Base-by-base conservation (phyloP, 2,888 invertebrate genomes). In the Camptogramma bilineatum region DNA sequence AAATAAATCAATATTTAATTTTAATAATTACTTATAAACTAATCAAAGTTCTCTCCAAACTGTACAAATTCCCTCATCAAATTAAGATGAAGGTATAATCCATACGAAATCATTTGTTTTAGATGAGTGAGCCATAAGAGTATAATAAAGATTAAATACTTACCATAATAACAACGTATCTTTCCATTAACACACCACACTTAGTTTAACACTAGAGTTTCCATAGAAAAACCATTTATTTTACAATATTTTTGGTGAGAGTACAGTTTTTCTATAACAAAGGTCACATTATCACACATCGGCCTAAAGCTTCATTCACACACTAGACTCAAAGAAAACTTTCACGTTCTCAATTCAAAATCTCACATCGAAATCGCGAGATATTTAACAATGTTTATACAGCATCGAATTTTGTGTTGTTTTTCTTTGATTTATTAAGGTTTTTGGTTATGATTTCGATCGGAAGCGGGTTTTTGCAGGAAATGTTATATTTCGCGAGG, bases 281-380 rank as follows among this genome's bases (percentile, higher is more conserved):
- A 81, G 75, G 79, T 83, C 78, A 76, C 77, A 73, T 74, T 75
- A 76, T 74, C 77, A 80, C 81, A 76, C 78, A 66, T 71, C 69
- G 73, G 66, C 67, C 65, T 60, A 64, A 62, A 71, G 62, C 68
- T 75, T 72, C 78, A 80, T 80, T 82, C 81, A 81, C 80, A 75
- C 81, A 81, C 81, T 75, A 77, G 74, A 78, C 75, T 72, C 67
- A 76, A 68, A 74, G 69, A 72, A 76, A 72, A 77, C 78, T 77
- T 68, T 64, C 65, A 68, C 64, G 75, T 84, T 84, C 80, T 70
- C 72, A 84, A 80, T 84, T 85, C 68, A 73, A 86, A 86, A 74
- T 62, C 2, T 76, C 78, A 74, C 66, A 55, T 65, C 63, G 64
- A 60, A 67, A 75, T 71, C 73, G 73, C 73, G 73, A 65, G 64